These are phyloP conservation scores for Sapayoa aenigma DNA, from an alignment of 2,113 vertebrate species.

Conservation along the genomic window DNA sequence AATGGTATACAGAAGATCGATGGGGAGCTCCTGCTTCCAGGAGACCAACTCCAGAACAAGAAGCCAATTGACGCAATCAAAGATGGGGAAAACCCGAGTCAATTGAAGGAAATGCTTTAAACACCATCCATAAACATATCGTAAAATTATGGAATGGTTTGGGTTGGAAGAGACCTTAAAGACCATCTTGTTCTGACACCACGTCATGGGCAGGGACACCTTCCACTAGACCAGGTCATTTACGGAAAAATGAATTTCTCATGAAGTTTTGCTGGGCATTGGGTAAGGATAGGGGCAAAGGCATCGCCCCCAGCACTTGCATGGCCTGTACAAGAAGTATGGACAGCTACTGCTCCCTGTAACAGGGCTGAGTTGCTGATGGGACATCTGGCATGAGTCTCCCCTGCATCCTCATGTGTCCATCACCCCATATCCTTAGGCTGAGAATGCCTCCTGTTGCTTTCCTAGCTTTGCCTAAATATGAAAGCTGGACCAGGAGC, in stretches of 20 bases:
- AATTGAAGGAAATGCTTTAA: background rate
- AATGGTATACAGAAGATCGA: background rate
- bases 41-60: background rate
- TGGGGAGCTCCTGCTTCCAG: background rate
- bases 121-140: accelerated
- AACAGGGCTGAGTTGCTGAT: background rate
- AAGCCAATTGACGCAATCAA: background rate
- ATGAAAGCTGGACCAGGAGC: background rate
- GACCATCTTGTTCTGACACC: accelerated
- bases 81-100: background rate
- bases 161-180: background rate
- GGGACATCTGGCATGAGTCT: background rate
- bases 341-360: background rate
- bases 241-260: accelerated
- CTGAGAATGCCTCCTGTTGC: background rate
- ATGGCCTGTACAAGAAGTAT: background rate
- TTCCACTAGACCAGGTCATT: background rate
- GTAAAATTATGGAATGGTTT: background rate
- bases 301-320: background rate
- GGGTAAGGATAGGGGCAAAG: background rate
- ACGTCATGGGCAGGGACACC: background rate
- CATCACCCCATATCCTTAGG: background rate
- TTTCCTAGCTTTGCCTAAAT: background rate
- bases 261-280: background rate
- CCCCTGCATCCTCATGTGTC: background rate